A percentile compares a stretch with the other conserved stretches of the same genome.
Conservation (phyloP, 2,113 vertebrate genomes). For the Apistogramma diplotaenia region DNA sequence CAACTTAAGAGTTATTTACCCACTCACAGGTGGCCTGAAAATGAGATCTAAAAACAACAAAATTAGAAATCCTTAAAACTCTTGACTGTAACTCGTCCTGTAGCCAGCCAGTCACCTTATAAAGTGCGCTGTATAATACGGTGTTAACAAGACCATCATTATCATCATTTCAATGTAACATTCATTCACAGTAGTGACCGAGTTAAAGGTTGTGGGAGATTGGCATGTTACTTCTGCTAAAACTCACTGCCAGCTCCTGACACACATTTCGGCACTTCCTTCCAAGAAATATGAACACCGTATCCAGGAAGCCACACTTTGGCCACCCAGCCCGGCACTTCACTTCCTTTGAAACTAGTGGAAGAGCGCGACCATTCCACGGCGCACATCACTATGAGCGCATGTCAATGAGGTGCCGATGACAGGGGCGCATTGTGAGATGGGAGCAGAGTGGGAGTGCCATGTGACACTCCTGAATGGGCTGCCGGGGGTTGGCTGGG, state of each 20-base stretch:
- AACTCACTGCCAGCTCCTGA: constrained; percentile 7
- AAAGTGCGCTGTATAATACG: not conserved
- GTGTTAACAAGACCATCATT: not conserved
- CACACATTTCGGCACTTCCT: constrained; percentile 48
- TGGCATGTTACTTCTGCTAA: constrained; percentile 12
- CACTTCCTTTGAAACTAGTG: constrained; percentile 60
- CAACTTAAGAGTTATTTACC: not conserved
- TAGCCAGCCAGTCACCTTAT: not conserved
- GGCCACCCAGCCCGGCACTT: constrained; percentile 64
- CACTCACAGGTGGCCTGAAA: not conserved
- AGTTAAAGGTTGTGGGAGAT: constrained; percentile 9
- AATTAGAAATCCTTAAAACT: not conserved
- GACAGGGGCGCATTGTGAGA: constrained; percentile 79
- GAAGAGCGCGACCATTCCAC: constrained; percentile 59
- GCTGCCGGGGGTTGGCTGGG: constrained; percentile 54
- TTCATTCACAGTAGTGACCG: not conserved
- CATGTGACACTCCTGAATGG: constrained; percentile 75
- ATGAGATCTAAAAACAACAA: not conserved
- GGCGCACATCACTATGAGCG: constrained; percentile 64
- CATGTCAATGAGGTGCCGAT: constrained; percentile 78
- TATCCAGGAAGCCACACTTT: constrained; percentile 75
- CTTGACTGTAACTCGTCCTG: not conserved
- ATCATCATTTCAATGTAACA: not conserved
- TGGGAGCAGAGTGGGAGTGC: constrained; percentile 62
- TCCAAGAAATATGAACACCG: constrained; percentile 63